Conservation (phyloP, 2,888 invertebrate species). For the Hydroisotoma schaefferi region DNA sequence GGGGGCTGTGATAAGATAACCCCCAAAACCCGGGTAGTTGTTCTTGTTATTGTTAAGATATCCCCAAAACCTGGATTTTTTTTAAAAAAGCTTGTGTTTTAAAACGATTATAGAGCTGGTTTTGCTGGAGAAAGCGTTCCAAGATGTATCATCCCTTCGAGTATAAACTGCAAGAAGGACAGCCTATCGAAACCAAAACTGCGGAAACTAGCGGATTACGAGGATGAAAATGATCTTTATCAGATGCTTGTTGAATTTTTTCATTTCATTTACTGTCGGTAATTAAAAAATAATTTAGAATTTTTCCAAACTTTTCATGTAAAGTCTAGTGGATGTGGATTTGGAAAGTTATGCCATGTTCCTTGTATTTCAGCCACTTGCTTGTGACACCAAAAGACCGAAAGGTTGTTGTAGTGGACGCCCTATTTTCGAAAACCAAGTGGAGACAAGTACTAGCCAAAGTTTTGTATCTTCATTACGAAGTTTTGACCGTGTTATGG, state of each 20-base stretch:
- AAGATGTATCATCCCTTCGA: constrained; percentile 77
- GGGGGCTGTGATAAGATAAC: neutral
- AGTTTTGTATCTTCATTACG: constrained; percentile 88
- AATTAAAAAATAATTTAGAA: too few species aligned
- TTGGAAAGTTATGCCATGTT: neutral
- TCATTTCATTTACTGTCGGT: constrained; percentile 84
- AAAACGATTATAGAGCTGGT: constrained; percentile 66
- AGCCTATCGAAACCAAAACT: constrained; percentile 57
- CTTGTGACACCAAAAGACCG: constrained; percentile 90
- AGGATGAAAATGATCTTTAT: constrained; percentile 67
- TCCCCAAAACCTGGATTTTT: too few species aligned
- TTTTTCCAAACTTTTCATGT: neutral
- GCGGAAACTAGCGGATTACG: constrained; percentile 65
- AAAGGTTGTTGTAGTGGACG: constrained; percentile 87
- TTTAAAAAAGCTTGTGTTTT: neutral
- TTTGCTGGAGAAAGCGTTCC: constrained; percentile 87
- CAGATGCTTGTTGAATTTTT: constrained; percentile 83
- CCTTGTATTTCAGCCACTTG: constrained; percentile 70
- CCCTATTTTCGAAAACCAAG: constrained; percentile 73
- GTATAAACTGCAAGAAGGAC: constrained; percentile 63
- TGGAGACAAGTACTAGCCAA: constrained; percentile 84
- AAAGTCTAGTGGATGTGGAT: neutral
- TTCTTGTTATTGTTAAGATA: too few species aligned
- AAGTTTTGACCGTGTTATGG: constrained; percentile 76
- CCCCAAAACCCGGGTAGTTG: neutral